Conservation (phyloP, 1,140 invertebrate species). For the Nasonia longicornis region DNA sequence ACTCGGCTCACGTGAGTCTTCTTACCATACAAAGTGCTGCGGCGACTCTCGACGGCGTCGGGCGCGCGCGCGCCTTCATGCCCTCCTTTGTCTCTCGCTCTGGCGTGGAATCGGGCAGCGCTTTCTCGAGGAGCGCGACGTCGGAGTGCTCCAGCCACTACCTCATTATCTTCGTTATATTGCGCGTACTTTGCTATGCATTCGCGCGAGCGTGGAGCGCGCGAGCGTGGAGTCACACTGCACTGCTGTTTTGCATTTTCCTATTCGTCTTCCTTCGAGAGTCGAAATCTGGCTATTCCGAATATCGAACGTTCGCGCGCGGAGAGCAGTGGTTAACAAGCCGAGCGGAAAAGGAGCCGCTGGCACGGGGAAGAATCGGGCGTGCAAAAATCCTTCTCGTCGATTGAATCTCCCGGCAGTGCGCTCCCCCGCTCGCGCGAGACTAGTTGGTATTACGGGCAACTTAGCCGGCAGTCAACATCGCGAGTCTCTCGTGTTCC, state of each 20-base stretch:
- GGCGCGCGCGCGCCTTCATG: constrained; percentile 5
- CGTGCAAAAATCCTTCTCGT: neutral
- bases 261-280: neutral
- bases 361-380: too few species aligned
- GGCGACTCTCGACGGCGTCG: neutral
- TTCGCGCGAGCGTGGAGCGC: neutral
- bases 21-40: constrained; percentile 33
- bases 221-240: neutral
- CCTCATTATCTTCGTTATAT: constrained; percentile 32
- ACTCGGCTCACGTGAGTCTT: constrained; percentile 13
- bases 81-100: neutral
- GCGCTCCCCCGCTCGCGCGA: neutral
- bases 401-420: neutral
- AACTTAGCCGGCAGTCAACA: constrained; percentile 37
- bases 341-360: neutral
- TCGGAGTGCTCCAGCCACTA: neutral
- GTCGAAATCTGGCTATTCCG: too few species aligned
- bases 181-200: constrained; percentile 2
- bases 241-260: constrained; percentile 19
- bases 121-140: neutral
- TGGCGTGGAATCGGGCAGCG: neutral
- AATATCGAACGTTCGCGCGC: too few species aligned
- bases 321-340: too few species aligned
- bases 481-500: constrained; percentile 45
- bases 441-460: neutral